Conservation (phyloP, 2,797 vertebrate genomes). For the Yasuhikotakia modesta region DNA sequence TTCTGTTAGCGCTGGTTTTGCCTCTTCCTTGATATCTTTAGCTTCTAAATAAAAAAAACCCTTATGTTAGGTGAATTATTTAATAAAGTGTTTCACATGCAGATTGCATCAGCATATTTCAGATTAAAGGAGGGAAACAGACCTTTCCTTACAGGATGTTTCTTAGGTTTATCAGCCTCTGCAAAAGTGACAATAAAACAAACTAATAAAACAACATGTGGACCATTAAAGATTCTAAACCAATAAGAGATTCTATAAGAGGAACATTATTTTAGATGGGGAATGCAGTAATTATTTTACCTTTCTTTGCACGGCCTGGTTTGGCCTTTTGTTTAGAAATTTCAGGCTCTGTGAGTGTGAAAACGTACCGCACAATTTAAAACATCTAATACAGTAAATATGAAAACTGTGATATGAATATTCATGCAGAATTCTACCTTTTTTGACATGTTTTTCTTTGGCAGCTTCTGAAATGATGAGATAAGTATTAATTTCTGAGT, state of each 20-base stretch:
- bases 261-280: constrained; percentile 35
- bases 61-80: too few species aligned
- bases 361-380: neutral
- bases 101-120: neutral
- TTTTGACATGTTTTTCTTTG: neutral
- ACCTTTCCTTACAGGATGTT: constrained; percentile 34
- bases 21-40: constrained; percentile 12
- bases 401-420: neutral
- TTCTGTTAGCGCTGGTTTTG: constrained; percentile 20
- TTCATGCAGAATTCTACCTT: neutral
- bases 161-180: constrained; percentile 37
- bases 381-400: neutral
- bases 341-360: constrained; percentile 7
- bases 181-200: constrained; percentile 14
- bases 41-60: neutral
- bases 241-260: constrained; percentile 2
- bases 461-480: neutral
- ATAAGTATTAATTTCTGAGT: neutral
- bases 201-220: neutral
- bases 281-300: constrained; percentile 55
- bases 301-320: constrained; percentile 59
- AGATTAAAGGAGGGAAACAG: neutral
- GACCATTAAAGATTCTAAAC: too few species aligned
- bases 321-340: constrained; percentile 19
- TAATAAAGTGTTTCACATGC: neutral